Percentiles rank a stretch among this genome's conserved stretches.
Conservation (phyloP, 1,140 invertebrate species). For the Dinoponera quadriceps region DNA sequence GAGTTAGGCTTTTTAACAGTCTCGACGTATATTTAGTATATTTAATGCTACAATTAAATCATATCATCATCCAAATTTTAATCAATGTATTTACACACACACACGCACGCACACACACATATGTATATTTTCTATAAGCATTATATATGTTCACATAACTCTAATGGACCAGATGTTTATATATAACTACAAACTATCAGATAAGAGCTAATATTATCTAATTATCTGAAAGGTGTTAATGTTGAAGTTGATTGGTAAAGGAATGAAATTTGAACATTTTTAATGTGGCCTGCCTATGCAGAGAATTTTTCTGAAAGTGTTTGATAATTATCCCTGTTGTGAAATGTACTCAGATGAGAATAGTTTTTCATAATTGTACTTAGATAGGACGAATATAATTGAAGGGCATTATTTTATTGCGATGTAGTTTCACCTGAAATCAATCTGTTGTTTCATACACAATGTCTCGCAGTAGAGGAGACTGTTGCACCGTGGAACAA, state of each 20-base stretch:
- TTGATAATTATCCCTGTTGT: slow-evolving; percentile 52
- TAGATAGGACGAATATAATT: slow-evolving; percentile 53
- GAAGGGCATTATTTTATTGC: slow-evolving; percentile 40
- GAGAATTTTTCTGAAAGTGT: slow-evolving; percentile 66
- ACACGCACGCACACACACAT: too few relatives aligned
- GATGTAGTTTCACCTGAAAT: slow-evolving; percentile 31
- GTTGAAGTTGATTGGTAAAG: slow-evolving; percentile 75
- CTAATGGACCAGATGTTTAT: slow-evolving; percentile 85
- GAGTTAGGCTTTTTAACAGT: slow-evolving; percentile 72
- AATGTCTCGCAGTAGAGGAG: slow-evolving; percentile 56
- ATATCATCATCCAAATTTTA: slow-evolving; percentile 82
- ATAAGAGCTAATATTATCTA: slow-evolving; percentile 81
- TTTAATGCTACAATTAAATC: slow-evolving; percentile 79
- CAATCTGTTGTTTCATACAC: slow-evolving; percentile 53
- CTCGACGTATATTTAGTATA: slow-evolving; percentile 61
- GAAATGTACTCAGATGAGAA: slow-evolving; percentile 45
- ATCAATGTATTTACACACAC: slow-evolving; percentile 79
- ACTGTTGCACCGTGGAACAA: slow-evolving; percentile 37
- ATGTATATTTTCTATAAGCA: slow-evolving; percentile 84
- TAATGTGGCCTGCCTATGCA: slow-evolving; percentile 68
- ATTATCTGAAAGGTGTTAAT: slow-evolving; percentile 78
- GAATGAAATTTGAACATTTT: slow-evolving; percentile 51
- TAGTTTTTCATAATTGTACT: slow-evolving; percentile 65
- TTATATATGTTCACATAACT: slow-evolving; percentile 82
- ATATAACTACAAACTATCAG: slow-evolving; percentile 82